Conservation (phyloP, 2,113 vertebrate genomes). For the Leiothrix lutea region DNA sequence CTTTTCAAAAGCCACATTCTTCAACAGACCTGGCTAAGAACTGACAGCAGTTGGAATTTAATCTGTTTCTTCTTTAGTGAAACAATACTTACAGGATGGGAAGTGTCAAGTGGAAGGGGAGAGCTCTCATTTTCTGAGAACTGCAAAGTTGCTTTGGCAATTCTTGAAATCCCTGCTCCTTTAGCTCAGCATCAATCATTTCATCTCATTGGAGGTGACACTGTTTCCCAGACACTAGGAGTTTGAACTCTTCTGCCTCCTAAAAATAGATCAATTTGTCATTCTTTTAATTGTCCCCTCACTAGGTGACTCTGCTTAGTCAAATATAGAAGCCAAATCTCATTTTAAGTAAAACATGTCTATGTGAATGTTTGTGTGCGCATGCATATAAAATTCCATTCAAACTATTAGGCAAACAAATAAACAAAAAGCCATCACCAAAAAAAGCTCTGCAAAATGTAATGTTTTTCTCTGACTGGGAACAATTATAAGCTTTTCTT, state of each 20-base stretch:
- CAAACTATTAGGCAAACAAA: neutral
- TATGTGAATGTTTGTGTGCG: accelerated
- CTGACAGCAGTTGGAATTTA: slow-evolving; percentile 47
- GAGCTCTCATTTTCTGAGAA: slow-evolving; percentile 21
- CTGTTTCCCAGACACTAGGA: neutral
- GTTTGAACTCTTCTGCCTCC: neutral
- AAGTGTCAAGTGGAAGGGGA: slow-evolving; percentile 43
- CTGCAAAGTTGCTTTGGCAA: slow-evolving; percentile 1
- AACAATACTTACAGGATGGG: slow-evolving; percentile 20
- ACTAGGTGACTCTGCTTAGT: neutral
- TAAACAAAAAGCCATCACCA: neutral
- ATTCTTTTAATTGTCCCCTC: slow-evolving; percentile 5
- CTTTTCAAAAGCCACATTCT: slow-evolving; percentile 62
- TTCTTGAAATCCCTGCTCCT: neutral
- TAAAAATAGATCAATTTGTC: neutral
- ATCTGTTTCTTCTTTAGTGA: slow-evolving; percentile 52
- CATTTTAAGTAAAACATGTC: neutral
- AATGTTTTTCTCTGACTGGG: neutral
- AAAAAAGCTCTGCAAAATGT: neutral
- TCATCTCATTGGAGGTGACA: neutral
- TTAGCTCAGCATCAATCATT: neutral
- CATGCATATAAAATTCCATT: neutral
- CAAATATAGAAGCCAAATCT: neutral
- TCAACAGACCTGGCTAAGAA: slow-evolving; percentile 38
- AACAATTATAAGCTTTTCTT: neutral